Evolutionary conservation across 2,888 invertebrate genomes (phyloP).

Genomic region (Reticulitermes lucifugus): DNA sequence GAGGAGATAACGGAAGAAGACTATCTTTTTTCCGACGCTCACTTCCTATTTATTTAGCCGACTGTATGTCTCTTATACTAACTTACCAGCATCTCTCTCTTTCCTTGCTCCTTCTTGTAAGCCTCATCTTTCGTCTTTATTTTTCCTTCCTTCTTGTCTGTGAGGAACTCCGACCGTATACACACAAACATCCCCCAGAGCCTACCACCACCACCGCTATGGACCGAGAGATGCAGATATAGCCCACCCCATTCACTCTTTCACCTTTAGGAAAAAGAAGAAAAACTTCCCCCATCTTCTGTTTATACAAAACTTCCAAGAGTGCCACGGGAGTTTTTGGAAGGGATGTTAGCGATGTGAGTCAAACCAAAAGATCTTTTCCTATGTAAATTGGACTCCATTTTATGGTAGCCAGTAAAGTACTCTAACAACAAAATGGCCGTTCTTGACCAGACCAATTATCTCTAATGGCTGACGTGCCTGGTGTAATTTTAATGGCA

Average conservation of each 20-base stretch:
- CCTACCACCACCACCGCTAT: constrained; percentile 20
- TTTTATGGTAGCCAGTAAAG: constrained; percentile 25
- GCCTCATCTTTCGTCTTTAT: constrained; percentile 4
- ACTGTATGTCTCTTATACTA: constrained; percentile 41
- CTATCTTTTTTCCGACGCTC: constrained; percentile 17
- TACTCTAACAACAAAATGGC: constrained; percentile 31
- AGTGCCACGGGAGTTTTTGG: constrained; percentile 34
- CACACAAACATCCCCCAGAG: constrained; percentile 42
- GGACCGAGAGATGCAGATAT: constrained; percentile 31
- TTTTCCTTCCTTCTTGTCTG: constrained; percentile 28
- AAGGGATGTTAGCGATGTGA: constrained; percentile 25
- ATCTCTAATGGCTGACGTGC: constrained; percentile 40
- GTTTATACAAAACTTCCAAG: constrained; percentile 32
- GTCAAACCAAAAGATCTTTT: constrained; percentile 21
- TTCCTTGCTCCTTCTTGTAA: not conserved
- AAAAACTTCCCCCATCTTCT: constrained; percentile 23
- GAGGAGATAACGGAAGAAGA: constrained; percentile 5
- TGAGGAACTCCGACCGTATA: constrained; percentile 15
- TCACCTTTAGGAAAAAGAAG: constrained; percentile 11
- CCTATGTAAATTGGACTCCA: constrained; percentile 29
- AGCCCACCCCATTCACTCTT: constrained; percentile 10
- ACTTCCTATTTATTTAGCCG: constrained; percentile 43
- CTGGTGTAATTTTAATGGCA: constrained; percentile 7
- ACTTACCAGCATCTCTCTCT: not conserved
- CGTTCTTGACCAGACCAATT: constrained; percentile 40